Evolutionary conservation across 2,888 invertebrate species (phyloP), one percentile per base, ranked within the genome.

Genomic region (Halictus quadricinctus): DNA sequence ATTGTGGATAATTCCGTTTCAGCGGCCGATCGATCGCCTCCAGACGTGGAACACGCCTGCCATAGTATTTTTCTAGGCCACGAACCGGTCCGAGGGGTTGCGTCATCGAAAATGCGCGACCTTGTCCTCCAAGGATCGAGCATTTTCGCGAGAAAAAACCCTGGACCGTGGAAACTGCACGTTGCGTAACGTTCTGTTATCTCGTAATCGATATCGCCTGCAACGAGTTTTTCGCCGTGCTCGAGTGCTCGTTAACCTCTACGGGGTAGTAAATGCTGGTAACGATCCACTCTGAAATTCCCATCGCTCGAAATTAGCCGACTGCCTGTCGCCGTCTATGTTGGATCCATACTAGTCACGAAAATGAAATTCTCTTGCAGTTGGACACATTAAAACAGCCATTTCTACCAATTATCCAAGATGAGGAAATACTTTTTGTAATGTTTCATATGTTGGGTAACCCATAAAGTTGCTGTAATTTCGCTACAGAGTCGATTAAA

Each of bases 31-130:
- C 72, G 83, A 84, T 84, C 75, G 83, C 50, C 66, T 36, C 46
- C 41, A n/a, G 76, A 69, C 76, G 72, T 41, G 21, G 48, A 64
- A 72, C 58, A 29, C 58, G 77, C 41, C 36, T 54, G 43, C 36
- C 15, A 48, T 58, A 12, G 29, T 83, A 83, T 73, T 83, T 83
- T 81, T 81, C 83, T 81, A 81, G 83, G 81, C 82, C 81, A 81
- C 50, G 29, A 58, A 69, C 50, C 43, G 25, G 18, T 58, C 70
- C 18, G 58, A 25, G 25, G 3, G 6, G 64, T 75, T 81, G 60
- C 83, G 54, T 76, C 72, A 50, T 41, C 50, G 48, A 43, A 54
- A 18, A 29, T 21, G 13, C 36, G 36, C 83, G 78, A 75, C 79
- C 76, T 76, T 73, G 69, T 73, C 75, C 73, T 75, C 66, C 12